Conservation (phyloP, 92 coral and sea anemone genomes). For the Diadumene lineata region DNA sequence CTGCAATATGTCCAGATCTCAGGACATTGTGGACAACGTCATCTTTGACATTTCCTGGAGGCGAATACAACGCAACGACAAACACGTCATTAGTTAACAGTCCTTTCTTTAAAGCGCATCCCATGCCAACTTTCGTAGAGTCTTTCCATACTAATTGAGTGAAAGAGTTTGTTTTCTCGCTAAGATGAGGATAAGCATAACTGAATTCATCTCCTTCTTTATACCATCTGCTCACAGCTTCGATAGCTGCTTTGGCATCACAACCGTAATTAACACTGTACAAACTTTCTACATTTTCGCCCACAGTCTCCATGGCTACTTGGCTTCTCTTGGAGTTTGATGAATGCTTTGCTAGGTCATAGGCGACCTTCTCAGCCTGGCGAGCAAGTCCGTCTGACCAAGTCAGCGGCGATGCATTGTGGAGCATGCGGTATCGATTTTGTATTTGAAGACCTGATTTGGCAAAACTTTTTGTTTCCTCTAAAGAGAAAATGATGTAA, state of each 20-base stretch:
- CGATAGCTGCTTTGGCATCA: slow-evolving; percentile 69
- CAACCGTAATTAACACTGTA: slow-evolving; percentile 75
- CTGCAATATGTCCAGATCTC: slow-evolving; percentile 64
- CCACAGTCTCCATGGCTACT: slow-evolving; percentile 54
- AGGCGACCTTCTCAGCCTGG: slow-evolving; percentile 82
- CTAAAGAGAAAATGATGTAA: slow-evolving; percentile 27
- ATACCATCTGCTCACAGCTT: slow-evolving; percentile 89
- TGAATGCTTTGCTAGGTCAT: slow-evolving; percentile 49
- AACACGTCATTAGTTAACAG: slow-evolving; percentile 86
- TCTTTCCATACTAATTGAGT: slow-evolving; percentile 90
- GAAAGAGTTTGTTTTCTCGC: slow-evolving; percentile 81
- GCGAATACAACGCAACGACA: slow-evolving; percentile 91
- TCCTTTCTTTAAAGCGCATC: slow-evolving; percentile 86
- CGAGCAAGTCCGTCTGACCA: slow-evolving; percentile 89
- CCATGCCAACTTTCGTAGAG: slow-evolving; percentile 72
- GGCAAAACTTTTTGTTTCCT: slow-evolving; percentile 51
- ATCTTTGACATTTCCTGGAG: slow-evolving; percentile 83
- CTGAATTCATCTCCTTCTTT: slow-evolving; percentile 76
- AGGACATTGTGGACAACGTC: slow-evolving; percentile 77
- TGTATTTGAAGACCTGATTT: slow-evolving; percentile 66
- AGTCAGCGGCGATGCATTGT: slow-evolving; percentile 78
- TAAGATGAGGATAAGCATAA: slow-evolving; percentile 82
- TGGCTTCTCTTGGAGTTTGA: slow-evolving; percentile 44
- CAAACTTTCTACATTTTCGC: slow-evolving; percentile 82
- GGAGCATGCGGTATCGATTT: slow-evolving; percentile 90